Conservation (phyloP, 2,113 vertebrate species). For the Ursus arctos region DNA sequence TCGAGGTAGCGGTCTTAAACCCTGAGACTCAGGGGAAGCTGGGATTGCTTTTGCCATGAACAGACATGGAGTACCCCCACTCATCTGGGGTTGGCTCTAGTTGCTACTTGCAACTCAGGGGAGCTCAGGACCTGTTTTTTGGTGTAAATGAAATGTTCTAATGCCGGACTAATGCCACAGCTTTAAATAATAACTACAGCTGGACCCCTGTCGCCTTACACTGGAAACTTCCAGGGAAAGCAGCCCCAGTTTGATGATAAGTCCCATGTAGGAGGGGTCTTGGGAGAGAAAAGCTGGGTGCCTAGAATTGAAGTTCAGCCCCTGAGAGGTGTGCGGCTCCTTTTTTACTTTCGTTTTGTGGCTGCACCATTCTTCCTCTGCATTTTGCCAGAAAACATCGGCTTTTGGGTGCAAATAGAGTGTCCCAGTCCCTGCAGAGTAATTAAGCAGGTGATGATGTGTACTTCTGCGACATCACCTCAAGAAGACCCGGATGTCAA, state of each 20-base stretch:
- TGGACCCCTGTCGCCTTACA: neutral
- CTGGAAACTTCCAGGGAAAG: neutral
- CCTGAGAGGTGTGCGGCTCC: rapidly evolving
- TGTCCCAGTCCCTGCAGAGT: neutral
- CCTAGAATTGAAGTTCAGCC: rapidly evolving
- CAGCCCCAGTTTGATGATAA: neutral
- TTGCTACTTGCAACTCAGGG: neutral
- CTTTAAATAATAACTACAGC: neutral
- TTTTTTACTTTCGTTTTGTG: neutral
- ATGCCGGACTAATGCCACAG: neutral
- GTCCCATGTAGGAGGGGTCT: neutral
- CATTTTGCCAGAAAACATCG: neutral
- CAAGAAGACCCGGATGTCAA: rapidly evolving
- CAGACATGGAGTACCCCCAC: rapidly evolving
- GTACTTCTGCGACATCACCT: rapidly evolving
- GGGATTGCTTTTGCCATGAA: neutral
- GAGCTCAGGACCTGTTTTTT: neutral
- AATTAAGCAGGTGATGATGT: neutral
- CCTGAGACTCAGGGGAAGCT: neutral
- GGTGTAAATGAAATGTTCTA: neutral
- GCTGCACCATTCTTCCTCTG: neutral
- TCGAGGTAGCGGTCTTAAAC: neutral
- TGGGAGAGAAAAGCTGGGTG: neutral
- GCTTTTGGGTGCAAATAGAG: neutral
- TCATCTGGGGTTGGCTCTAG: neutral